Percentiles rank a stretch among this genome's conserved stretches.
These are phyloP conservation scores for Elgonia sp. DNA, from an alignment of 2,888 invertebrate genomes.

Conservation along the genomic window DNA sequence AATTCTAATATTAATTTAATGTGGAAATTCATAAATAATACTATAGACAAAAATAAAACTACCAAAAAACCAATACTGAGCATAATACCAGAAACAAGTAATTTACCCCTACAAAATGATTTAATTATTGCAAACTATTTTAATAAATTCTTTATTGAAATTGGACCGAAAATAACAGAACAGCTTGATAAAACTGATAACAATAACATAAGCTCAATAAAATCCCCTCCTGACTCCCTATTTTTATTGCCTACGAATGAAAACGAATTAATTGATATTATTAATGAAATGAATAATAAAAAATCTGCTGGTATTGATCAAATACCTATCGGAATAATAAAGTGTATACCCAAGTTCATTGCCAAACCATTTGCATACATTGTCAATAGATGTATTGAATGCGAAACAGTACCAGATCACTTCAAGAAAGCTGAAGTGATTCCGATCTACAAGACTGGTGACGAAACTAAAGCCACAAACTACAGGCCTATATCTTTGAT, in stretches of 20 bases:
- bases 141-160: background rate
- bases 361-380: background rate
- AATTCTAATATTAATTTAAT: background rate
- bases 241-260: background rate
- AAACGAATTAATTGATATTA: background rate
- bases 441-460: background rate
- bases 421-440: background rate
- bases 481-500: constrained; percentile 1
- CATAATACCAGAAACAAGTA: background rate
- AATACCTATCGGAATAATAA: background rate
- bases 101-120: background rate
- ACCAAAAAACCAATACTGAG: background rate
- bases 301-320: background rate
- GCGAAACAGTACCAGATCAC: background rate
- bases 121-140: background rate
- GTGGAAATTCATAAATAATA: background rate
- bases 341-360: background rate
- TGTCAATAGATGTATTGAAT: background rate
- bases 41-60: background rate
- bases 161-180: background rate
- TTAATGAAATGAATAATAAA: background rate
- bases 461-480: background rate
- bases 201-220: background rate
- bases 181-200: background rate
- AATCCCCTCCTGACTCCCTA: background rate